Percentiles rank a stretch among this genome's conserved stretches.
Evolutionary conservation across 2,888 invertebrate species (phyloP).

Genomic region (Altica lythri): DNA sequence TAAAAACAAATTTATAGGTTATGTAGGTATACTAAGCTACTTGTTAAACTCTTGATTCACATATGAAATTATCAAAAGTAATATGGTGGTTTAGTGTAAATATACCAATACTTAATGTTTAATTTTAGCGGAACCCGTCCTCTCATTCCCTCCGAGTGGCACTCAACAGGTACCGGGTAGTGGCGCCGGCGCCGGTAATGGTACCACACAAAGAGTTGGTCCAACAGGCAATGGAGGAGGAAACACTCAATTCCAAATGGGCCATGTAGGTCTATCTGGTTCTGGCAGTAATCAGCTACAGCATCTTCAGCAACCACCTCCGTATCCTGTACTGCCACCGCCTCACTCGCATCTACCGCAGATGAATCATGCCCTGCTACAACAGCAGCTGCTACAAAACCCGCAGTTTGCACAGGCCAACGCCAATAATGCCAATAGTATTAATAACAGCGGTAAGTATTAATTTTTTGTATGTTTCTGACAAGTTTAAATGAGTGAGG

Average conservation of each 20-base stretch:
- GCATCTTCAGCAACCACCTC: constrained; percentile 48
- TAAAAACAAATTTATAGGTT: too few relatives aligned
- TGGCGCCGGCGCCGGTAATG: constrained; percentile 16
- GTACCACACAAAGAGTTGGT: too few relatives aligned
- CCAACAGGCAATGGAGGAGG: constrained; percentile 41
- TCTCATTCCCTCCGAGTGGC: constrained; percentile 53
- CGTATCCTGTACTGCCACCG: constrained; percentile 54
- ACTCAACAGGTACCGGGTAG: constrained; percentile 28
- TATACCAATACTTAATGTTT: too few relatives aligned
- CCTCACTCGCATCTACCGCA: constrained; percentile 47
- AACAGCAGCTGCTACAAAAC: constrained; percentile 65
- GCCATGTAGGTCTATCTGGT: constrained; percentile 7
- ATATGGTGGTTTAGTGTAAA: too few relatives aligned
- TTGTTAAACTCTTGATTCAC: too few relatives aligned
- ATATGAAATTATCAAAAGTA: too few relatives aligned
- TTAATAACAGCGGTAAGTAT: constrained; percentile 60
- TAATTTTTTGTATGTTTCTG: not conserved
- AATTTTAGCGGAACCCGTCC: constrained; percentile 54
- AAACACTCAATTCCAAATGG: constrained; percentile 26
- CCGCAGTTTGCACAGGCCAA: constrained; percentile 56
- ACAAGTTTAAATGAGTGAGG: too few relatives aligned
- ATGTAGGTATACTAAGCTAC: too few relatives aligned
- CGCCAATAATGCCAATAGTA: constrained; percentile 58
- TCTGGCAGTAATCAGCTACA: too few relatives aligned
- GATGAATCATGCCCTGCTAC: constrained; percentile 55